Conservation (phyloP, 2,113 vertebrate genomes). For the Sula dactylatra region DNA sequence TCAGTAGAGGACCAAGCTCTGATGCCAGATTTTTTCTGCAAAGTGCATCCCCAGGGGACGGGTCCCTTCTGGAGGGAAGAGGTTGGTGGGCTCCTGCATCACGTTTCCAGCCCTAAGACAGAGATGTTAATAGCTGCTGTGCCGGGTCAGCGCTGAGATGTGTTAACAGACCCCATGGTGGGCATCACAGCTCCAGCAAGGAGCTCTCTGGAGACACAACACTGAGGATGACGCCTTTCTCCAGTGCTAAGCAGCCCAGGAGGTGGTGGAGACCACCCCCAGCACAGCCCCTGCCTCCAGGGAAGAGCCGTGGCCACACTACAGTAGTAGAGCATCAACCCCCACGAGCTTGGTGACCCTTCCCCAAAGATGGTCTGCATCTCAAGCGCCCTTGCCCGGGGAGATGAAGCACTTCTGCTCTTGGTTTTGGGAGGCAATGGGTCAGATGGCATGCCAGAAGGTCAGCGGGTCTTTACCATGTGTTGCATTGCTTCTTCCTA, state of each 20-base stretch:
- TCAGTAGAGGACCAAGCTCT: not conserved
- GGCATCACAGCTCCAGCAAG: not conserved
- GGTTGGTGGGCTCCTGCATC: not conserved
- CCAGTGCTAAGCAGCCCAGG: not conserved
- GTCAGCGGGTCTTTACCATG: not conserved
- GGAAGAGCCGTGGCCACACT: rapidly evolving
- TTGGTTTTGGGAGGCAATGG: not conserved
- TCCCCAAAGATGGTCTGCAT: not conserved
- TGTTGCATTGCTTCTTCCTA: not conserved
- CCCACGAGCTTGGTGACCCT: not conserved
- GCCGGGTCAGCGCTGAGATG: not conserved
- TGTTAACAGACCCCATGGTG: not conserved
- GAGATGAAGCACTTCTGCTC: not conserved
- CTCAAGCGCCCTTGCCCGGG: not conserved
- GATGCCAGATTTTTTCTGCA: not conserved
- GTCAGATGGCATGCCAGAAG: rapidly evolving
- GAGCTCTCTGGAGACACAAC: not conserved
- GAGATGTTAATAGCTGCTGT: not conserved
- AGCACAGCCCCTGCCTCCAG: not conserved
- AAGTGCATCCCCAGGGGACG: rapidly evolving
- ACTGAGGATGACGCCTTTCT: not conserved
- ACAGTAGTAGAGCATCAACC: not conserved
- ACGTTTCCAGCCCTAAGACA: not conserved
- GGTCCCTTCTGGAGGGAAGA: not conserved
- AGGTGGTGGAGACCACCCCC: not conserved